Percentiles rank a stretch among this genome's conserved stretches.
Conservation (phyloP, 2,888 invertebrate species). For the Drosophila kuntzei region DNA sequence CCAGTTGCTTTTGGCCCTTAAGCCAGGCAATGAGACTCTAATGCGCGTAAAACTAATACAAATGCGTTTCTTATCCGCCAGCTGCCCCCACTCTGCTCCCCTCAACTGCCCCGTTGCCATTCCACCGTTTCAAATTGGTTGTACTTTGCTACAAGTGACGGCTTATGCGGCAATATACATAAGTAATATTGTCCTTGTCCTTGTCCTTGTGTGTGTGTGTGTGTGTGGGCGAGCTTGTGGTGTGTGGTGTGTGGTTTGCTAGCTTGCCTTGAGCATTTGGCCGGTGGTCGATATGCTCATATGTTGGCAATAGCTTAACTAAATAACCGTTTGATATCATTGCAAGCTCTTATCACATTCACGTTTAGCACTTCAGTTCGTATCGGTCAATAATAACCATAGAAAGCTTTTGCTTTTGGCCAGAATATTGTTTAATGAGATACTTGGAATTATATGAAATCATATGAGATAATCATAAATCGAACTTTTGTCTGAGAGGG, state of each 20-base stretch:
- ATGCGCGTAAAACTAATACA: conserved; percentile 80
- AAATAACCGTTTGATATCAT: conserved; percentile 79
- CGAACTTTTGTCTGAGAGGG: not conserved
- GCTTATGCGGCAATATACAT: conserved; percentile 78
- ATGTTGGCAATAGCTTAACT: conserved; percentile 69
- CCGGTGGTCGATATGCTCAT: conserved; percentile 36
- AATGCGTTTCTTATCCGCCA: conserved; percentile 78
- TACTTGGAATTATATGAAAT: conserved; percentile 34
- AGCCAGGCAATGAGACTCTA: conserved; percentile 80
- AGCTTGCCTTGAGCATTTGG: conserved; percentile 18
- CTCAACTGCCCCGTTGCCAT: not conserved
- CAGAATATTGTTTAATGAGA: conserved; percentile 45
- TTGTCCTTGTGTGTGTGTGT: conserved; percentile 21
- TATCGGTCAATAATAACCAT: conserved; percentile 49
- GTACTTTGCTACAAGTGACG: conserved; percentile 79
- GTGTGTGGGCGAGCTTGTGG: not conserved
- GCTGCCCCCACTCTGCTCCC: conserved; percentile 4
- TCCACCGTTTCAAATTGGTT: conserved; percentile 72
- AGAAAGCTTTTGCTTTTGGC: conserved; percentile 10
- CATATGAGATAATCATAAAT: conserved; percentile 15
- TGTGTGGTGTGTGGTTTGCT: not conserved
- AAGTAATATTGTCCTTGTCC: conserved; percentile 75
- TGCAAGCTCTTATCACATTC: conserved; percentile 70
- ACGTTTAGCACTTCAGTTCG: conserved; percentile 65
- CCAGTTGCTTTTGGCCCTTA: conserved; percentile 53